These are phyloP conservation scores for Rhea americana DNA, from an alignment of 2,113 vertebrate genomes.

Conservation along the genomic window DNA sequence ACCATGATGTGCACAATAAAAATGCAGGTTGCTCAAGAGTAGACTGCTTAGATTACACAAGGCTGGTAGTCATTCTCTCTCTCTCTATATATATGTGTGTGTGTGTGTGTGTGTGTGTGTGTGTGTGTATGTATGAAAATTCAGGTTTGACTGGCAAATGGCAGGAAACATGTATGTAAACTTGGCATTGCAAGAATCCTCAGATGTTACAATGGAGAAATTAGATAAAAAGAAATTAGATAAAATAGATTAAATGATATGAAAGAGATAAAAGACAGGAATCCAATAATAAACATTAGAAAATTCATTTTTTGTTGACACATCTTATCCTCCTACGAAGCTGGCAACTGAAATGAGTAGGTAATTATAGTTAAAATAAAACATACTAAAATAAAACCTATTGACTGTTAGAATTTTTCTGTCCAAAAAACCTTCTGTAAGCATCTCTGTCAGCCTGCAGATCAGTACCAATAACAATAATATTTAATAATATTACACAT, in stretches of 20 bases:
- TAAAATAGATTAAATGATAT: background rate
- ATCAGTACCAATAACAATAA: slow-evolving; percentile 32
- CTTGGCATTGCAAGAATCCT: background rate
- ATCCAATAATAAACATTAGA: background rate
- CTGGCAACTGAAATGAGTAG: background rate
- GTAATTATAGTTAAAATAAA: background rate
- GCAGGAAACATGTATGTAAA: background rate
- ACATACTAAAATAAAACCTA: background rate
- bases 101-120: too few relatives aligned
- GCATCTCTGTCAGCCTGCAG: background rate
- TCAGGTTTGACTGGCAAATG: background rate
- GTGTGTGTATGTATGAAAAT: background rate
- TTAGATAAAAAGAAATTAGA: background rate
- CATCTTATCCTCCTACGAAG: background rate
- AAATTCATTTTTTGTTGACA: background rate
- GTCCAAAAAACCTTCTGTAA: background rate
- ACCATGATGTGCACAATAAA: background rate
- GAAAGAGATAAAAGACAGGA: background rate
- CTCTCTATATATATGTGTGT: too few relatives aligned
- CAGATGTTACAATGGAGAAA: background rate
- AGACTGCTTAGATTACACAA: background rate
- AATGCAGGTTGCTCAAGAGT: background rate
- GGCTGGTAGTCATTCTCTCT: background rate
- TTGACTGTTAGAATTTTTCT: background rate
- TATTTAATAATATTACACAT: background rate